Evolutionary conservation across 2,888 invertebrate species (phyloP).

Genomic region (Copidosoma aretas): DNA sequence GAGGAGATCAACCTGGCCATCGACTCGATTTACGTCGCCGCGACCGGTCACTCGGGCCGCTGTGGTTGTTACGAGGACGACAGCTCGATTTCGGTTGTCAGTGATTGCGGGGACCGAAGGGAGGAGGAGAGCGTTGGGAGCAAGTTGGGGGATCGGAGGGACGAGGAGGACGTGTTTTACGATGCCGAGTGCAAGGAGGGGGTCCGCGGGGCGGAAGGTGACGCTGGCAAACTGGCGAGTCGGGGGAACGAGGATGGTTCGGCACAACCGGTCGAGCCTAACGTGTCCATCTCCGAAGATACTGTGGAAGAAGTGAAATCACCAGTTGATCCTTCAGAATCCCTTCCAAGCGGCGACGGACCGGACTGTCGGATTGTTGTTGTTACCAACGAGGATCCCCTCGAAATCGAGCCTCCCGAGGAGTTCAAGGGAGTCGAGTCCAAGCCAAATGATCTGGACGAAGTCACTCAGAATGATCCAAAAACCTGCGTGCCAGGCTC

Average conservation of each 20-base stretch:
- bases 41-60: slow-evolving; percentile 6
- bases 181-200: not conserved
- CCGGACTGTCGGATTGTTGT: no score
- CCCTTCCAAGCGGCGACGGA: no score
- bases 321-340: no score
- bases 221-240: not conserved
- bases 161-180: not conserved
- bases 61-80: not conserved
- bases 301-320: no score
- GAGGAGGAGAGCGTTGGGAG: not conserved
- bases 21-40: slow-evolving; percentile 35
- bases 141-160: no score
- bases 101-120: not conserved
- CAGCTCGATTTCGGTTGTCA: not conserved
- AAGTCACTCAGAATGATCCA: not conserved
- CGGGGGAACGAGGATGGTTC: not conserved
- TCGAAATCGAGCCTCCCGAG: no score
- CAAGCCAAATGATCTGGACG: not conserved
- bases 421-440: no score
- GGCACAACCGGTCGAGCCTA: no score
- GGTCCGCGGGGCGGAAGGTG: no score
- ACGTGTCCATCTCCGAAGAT: no score
- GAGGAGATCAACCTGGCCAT: slow-evolving; percentile 40
- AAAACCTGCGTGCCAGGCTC: not conserved
- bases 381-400: no score